Conservation (phyloP, 2,113 vertebrate species). For the Xiphophorus couchianus region DNA sequence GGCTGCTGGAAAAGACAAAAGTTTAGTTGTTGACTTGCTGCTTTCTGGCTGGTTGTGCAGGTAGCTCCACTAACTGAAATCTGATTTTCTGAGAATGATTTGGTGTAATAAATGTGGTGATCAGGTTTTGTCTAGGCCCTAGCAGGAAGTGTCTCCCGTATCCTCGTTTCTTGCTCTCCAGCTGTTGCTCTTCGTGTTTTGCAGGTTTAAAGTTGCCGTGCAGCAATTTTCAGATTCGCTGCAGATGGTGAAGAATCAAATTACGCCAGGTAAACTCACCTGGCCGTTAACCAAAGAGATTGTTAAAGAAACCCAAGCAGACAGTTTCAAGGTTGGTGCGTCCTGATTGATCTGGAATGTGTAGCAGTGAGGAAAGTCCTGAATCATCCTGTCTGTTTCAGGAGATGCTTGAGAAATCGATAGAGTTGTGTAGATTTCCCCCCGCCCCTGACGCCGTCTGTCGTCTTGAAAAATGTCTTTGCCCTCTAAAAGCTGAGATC, state of each 20-base stretch:
- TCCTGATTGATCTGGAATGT: no score
- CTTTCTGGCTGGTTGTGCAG: no score
- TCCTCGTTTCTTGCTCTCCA: not conserved
- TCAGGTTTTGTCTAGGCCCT: no score
- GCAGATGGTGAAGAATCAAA: constrained; percentile 83
- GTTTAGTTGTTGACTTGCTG: no score
- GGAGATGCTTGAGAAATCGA: constrained; percentile 79
- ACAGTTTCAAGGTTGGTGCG: constrained; percentile 83
- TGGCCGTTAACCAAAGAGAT: constrained; percentile 90
- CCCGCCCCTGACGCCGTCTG: constrained; percentile 89
- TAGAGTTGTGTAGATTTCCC: constrained; percentile 89
- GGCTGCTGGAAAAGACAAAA: no score
- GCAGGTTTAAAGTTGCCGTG: constrained; percentile 86
- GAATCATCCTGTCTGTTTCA: constrained; percentile 49
- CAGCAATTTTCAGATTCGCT: constrained; percentile 84
- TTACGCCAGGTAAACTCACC: constrained; percentile 87
- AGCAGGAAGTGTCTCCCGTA: no score
- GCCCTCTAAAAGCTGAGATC: constrained; percentile 85
- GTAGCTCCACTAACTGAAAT: no score
- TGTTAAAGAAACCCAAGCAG: constrained; percentile 86
- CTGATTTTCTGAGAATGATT: no score
- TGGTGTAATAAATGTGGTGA: no score
- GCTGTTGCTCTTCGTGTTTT: not conserved
- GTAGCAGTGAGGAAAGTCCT: no score
- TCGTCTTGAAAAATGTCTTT: constrained; percentile 81